Evolutionary conservation across 2,113 vertebrate species (phyloP).

Genomic region (Lophochroa leadbeateri): DNA sequence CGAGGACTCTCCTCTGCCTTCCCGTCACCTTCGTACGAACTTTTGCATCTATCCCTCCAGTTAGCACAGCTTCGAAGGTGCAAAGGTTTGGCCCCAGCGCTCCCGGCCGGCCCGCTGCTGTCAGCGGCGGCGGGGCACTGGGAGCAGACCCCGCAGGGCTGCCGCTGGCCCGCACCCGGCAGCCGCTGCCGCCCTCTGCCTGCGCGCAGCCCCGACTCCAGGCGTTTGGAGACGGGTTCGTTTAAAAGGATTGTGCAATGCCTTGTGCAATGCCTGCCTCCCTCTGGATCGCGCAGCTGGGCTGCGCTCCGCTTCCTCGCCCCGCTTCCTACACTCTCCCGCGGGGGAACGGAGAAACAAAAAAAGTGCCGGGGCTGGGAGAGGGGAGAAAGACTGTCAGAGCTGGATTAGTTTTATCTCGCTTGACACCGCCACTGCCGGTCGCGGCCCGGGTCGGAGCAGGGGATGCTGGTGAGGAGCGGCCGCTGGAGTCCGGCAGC

Average conservation of each 20-base stretch:
- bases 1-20: background rate
- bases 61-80: background rate
- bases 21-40: background rate
- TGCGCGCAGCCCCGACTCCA: background rate
- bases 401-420: background rate
- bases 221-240: background rate
- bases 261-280: background rate
- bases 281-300: background rate
- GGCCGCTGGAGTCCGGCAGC: background rate
- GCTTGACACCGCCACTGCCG: background rate
- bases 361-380: background rate
- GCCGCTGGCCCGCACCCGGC: background rate
- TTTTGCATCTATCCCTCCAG: background rate
- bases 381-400: background rate
- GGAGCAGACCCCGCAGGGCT: background rate
- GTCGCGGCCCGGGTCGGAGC: background rate
- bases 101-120: too few species aligned
- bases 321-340: background rate
- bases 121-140: background rate
- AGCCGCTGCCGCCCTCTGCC: conserved; percentile 33
- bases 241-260: background rate
- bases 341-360: background rate
- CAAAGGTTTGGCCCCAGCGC: background rate
- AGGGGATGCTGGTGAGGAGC: background rate
- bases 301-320: background rate